These are phyloP conservation scores for Anarrhichthys ocellatus DNA, from an alignment of 2,113 vertebrate species.

Conservation along the genomic window DNA sequence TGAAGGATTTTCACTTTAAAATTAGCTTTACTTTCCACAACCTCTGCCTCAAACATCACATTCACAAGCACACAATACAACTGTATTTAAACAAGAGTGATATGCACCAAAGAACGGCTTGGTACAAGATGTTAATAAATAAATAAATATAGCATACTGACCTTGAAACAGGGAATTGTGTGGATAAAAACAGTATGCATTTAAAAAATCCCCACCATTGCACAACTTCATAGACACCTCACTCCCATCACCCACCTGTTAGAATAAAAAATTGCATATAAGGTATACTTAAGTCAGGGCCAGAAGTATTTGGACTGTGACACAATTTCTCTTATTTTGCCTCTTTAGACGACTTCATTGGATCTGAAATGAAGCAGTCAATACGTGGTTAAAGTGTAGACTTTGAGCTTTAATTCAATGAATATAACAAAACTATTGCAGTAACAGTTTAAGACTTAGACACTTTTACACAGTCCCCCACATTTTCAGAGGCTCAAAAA, in stretches of 20 bases:
- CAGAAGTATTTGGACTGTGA: too few species aligned
- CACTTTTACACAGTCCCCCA: too few species aligned
- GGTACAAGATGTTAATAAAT: background rate
- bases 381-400: too few species aligned
- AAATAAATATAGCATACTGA: background rate
- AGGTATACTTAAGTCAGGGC: too few species aligned
- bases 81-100: background rate
- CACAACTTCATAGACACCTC: background rate
- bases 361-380: too few species aligned
- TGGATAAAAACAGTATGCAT: background rate
- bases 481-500: too few species aligned
- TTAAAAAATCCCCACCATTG: background rate
- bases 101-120: background rate
- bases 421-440: too few species aligned
- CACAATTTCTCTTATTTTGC: too few species aligned
- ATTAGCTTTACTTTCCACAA: background rate
- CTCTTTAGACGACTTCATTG: too few species aligned
- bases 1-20: slow-evolving; percentile 3
- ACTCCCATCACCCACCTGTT: background rate
- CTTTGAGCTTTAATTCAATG: too few species aligned
- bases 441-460: too few species aligned
- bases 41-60: background rate
- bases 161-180: background rate
- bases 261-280: too few species aligned
- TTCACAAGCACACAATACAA: background rate